phyloP scores from a whole-genome alignment of 2,888 invertebrate species.

The Epinotia demarniana region DNA sequence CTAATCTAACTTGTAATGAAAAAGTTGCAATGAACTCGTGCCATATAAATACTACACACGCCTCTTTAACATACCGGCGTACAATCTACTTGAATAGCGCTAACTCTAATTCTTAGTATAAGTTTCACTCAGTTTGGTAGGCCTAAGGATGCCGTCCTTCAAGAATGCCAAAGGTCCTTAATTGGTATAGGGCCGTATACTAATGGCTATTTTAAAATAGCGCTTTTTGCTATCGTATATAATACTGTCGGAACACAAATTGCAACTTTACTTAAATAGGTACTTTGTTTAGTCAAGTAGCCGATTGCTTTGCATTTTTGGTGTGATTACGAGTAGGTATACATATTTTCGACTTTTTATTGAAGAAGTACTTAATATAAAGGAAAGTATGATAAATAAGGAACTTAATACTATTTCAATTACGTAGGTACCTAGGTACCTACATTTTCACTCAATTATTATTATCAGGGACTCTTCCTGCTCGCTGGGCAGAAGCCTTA shows the following conservation, averaged over 20 bases:
- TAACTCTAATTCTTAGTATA: constrained; percentile 33
- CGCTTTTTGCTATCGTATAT: neutral
- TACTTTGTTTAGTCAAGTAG: neutral
- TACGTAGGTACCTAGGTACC: too few relatives aligned
- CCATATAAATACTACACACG: constrained; percentile 15
- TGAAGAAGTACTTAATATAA: too few relatives aligned
- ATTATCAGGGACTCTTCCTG: too few relatives aligned
- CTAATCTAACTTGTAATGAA: constrained; percentile 18
- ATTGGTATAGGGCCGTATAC: constrained; percentile 7
- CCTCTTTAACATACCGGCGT: constrained; percentile 19
- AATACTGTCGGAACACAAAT: neutral
- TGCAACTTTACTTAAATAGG: neutral
- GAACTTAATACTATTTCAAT: too few relatives aligned
- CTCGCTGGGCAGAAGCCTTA: too few relatives aligned
- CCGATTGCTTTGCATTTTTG: too few relatives aligned
- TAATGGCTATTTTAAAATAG: constrained; percentile 14
- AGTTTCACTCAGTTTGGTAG: constrained; percentile 30
- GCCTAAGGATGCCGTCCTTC: constrained; percentile 37
- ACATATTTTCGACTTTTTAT: too few relatives aligned
- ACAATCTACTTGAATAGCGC: constrained; percentile 9
- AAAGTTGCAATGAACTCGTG: constrained; percentile 5
- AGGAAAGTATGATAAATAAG: too few relatives aligned
- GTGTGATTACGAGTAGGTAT: too few relatives aligned
- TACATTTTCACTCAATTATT: too few relatives aligned
- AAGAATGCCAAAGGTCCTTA: constrained; percentile 20